Conservation (phyloP, 37 sponge, comb jelly and placozoan species). For the Oscarella lobularis region DNA sequence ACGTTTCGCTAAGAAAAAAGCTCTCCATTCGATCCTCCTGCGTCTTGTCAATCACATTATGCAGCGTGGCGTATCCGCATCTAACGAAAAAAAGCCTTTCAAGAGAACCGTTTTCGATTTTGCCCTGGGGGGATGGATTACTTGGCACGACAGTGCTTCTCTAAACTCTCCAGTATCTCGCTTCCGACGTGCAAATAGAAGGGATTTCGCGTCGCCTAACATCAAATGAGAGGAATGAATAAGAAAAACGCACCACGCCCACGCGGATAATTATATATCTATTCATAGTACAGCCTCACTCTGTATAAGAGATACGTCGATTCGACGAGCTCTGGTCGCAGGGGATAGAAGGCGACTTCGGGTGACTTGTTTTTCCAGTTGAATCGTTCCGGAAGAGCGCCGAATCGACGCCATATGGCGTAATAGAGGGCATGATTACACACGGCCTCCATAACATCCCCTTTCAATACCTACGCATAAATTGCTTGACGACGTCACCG, state of each 20-base stretch:
- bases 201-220: conserved; percentile 81
- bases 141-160: conserved; percentile 56
- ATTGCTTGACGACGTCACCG: not conserved
- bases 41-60: conserved; percentile 77
- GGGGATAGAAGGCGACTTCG: conserved; percentile 78
- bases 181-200: conserved; percentile 94
- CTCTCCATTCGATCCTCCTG: conserved; percentile 98
- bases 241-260: not conserved
- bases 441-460: conserved; percentile 87
- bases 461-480: conserved; percentile 56
- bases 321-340: conserved; percentile 90
- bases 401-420: conserved; percentile 81
- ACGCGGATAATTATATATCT: no score
- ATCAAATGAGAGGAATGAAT: not conserved
- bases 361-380: conserved; percentile 60
- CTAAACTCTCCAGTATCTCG: conserved; percentile 66
- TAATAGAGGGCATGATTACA: conserved; percentile 90
- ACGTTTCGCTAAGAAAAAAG: conserved; percentile 97
- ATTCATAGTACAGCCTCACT: no score
- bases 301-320: conserved; percentile 91
- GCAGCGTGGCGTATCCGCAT: conserved; percentile 94
- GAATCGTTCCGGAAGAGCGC: conserved; percentile 83
- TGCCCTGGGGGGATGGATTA: conserved; percentile 14
- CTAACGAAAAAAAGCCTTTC: conserved; percentile 17
- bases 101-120: not conserved